phyloP scores from a whole-genome alignment of 2,113 vertebrate species.

The Zosterops hypoxanthus region DNA sequence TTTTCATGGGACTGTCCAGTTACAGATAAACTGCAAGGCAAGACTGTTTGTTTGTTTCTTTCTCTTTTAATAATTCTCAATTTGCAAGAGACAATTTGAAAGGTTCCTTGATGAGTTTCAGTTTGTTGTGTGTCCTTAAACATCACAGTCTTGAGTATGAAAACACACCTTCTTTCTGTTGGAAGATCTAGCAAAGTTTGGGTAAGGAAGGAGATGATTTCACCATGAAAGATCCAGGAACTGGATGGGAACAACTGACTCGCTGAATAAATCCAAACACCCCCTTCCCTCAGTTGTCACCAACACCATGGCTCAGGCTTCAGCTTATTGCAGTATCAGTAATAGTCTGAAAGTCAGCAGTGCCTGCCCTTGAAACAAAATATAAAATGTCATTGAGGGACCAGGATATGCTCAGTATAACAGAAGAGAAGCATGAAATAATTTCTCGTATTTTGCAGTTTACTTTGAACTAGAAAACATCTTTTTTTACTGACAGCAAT shows the following conservation, averaged over 20 bases:
- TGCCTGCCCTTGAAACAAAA: background rate
- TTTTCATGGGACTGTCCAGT: background rate
- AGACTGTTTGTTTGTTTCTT: background rate
- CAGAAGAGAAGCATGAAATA: background rate
- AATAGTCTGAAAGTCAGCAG: background rate
- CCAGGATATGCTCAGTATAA: background rate
- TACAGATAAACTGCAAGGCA: slow-evolving; percentile 1
- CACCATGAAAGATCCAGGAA: background rate
- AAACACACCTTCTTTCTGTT: background rate
- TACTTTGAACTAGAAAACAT: background rate
- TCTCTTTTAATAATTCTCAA: background rate
- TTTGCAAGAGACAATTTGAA: background rate
- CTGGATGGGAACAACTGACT: background rate
- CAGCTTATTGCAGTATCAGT: background rate
- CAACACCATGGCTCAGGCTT: background rate
- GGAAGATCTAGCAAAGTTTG: background rate
- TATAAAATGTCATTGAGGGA: background rate
- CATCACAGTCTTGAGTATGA: background rate
- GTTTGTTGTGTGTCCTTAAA: background rate
- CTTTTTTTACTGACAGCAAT: background rate
- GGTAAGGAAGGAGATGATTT: background rate
- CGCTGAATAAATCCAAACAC: background rate
- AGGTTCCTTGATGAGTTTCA: background rate
- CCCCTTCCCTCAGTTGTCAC: background rate
- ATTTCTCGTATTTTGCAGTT: background rate